These are phyloP conservation scores for Phataginus tetradactyla DNA, from an alignment of 2,797 vertebrate species.

Conservation along the genomic window DNA sequence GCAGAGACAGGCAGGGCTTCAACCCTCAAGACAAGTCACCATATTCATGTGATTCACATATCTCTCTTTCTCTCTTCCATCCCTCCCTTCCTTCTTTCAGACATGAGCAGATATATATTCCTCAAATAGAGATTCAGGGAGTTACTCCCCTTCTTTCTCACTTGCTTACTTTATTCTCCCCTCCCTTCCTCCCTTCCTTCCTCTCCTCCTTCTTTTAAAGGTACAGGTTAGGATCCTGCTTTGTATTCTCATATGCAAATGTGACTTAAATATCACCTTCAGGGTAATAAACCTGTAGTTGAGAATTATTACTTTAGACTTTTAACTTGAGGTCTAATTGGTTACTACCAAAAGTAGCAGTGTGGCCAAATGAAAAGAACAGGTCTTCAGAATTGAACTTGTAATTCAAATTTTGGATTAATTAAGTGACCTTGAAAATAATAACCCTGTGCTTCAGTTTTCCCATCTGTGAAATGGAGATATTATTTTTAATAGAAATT, in stretches of 20 bases:
- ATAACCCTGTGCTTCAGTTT: background rate
- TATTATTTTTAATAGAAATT: background rate
- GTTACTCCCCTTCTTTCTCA: background rate
- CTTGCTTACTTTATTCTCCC: background rate
- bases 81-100: background rate
- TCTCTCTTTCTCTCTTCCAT: background rate
- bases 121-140: background rate
- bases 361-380: background rate
- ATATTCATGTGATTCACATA: background rate
- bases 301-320: background rate
- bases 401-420: conserved; percentile 36
- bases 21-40: background rate
- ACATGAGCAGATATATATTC: background rate
- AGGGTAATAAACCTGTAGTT: background rate
- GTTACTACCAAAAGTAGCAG: background rate
- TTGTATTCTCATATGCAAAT: background rate
- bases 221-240: background rate
- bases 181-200: too few species aligned
- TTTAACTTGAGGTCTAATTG: background rate
- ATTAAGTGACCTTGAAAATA: background rate
- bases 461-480: background rate
- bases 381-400: background rate
- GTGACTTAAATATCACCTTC: background rate
- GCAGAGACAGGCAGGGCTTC: background rate
- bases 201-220: background rate